A percentile compares a stretch with the other conserved stretches of the same genome.
phyloP scores from a whole-genome alignment of 1,140 invertebrate species.

The Panagrolaimus sp. region DNA sequence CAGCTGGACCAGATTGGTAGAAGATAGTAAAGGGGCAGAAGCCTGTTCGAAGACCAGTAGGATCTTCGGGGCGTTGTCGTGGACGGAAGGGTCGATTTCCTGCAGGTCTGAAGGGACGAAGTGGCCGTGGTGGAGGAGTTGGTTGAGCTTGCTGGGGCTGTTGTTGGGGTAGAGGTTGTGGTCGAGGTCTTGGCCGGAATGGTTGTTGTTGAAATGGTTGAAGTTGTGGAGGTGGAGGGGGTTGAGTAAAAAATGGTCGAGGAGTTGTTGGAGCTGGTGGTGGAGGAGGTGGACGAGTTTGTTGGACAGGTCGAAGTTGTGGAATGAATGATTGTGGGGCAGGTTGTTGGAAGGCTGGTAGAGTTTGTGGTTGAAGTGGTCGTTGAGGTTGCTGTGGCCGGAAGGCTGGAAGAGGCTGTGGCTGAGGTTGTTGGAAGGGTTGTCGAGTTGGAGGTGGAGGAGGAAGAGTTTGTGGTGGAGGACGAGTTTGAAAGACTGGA shows the following conservation, averaged over 20 bases:
- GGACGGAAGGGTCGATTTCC: conserved; percentile 31
- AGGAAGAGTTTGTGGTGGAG: conserved; percentile 20
- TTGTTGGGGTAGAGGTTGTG: conserved; percentile 35
- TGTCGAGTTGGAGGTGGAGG: conserved; percentile 19
- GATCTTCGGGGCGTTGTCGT: conserved; percentile 4
- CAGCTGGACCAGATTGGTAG: conserved; percentile 55
- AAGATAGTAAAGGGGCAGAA: conserved; percentile 60
- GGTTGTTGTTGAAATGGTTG: conserved; percentile 19
- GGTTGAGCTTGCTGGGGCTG: conserved; percentile 18
- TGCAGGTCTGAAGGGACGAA: conserved; percentile 32
- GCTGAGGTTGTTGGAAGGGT: conserved; percentile 23
- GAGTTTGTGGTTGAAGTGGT: conserved; percentile 15
- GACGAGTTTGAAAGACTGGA: conserved; percentile 13
- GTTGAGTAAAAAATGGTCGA: conserved; percentile 35
- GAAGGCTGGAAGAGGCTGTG: conserved; percentile 18
- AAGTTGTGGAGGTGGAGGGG: conserved; percentile 33
- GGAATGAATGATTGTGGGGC: conserved; percentile 24
- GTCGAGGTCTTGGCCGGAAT: conserved; percentile 13
- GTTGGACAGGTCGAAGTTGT: conserved; percentile 19
- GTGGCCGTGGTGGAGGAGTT: conserved; percentile 24
- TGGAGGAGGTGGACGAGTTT: conserved; percentile 22
- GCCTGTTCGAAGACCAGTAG: conserved; percentile 5
- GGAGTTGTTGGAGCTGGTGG: conserved; percentile 39
- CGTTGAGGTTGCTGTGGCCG: conserved; percentile 17
- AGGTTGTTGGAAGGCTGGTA: conserved; percentile 22